These are phyloP conservation scores for Amazona ochrocephala DNA, from an alignment of 2,797 vertebrate genomes.

Conservation along the genomic window DNA sequence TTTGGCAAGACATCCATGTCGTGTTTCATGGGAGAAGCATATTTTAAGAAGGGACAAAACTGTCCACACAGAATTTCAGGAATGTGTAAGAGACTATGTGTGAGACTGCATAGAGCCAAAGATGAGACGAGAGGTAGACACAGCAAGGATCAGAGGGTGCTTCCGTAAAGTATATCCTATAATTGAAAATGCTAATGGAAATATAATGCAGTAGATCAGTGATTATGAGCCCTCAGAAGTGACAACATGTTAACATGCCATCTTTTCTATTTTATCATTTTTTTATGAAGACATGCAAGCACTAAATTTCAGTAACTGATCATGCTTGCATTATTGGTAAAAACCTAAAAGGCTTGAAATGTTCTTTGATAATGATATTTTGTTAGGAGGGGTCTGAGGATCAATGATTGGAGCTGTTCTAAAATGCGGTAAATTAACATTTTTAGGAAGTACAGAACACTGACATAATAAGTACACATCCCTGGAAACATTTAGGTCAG, in stretches of 20 bases:
- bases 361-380: background rate
- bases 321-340: accelerated
- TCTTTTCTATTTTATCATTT: background rate
- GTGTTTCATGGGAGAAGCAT: background rate
- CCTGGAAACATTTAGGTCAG: background rate
- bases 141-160: background rate
- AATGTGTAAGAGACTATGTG: background rate
- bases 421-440: background rate
- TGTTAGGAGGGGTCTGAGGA: background rate
- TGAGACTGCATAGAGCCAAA: background rate
- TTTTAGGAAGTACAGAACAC: background rate
- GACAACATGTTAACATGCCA: accelerated
- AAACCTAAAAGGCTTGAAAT: background rate
- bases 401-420: background rate
- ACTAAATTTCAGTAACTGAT: background rate
- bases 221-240: background rate
- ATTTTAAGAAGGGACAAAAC: slow-evolving; percentile 31
- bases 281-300: accelerated
- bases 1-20: background rate
- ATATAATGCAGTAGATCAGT: accelerated
- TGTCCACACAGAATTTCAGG: background rate
- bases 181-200: background rate
- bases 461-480: accelerated
- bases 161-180: accelerated
- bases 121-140: background rate